Evolutionary conservation across 2,888 invertebrate species (phyloP).

Genomic region (Pseudeuparius sepicola): DNA sequence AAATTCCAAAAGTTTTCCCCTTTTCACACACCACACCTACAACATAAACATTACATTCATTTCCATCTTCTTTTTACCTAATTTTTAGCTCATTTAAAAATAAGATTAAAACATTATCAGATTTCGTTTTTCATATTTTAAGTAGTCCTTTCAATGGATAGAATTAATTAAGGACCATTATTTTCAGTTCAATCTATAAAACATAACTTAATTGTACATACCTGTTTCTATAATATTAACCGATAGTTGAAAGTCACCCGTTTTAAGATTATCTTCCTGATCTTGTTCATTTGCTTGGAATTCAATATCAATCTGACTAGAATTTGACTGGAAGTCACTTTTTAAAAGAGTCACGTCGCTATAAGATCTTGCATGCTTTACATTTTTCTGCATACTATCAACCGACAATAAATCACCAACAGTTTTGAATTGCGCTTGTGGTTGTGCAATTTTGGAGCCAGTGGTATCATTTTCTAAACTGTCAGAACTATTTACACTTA

Average conservation of each 20-base stretch:
- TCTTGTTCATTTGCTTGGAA: not conserved
- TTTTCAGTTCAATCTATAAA: no score
- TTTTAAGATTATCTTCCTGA: conserved; percentile 26
- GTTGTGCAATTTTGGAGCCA: no score
- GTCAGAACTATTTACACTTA: conserved; percentile 47
- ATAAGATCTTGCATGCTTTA: conserved; percentile 36
- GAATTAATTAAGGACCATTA: no score
- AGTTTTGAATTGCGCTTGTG: conserved; percentile 14
- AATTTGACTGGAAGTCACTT: no score
- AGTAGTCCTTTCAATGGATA: no score
- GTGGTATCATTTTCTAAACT: conserved; percentile 39
- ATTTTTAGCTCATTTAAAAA: no score
- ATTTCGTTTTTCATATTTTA: no score
- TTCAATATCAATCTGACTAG: conserved; percentile 15
- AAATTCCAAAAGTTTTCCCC: conserved; percentile 80
- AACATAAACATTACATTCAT: conserved; percentile 19
- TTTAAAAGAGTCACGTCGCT: conserved; percentile 34
- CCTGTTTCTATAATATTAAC: conserved; percentile 60
- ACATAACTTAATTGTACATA: no score
- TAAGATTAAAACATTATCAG: no score
- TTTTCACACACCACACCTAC: conserved; percentile 69
- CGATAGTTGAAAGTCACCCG: conserved; percentile 37
- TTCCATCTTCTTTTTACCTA: no score
- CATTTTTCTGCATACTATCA: conserved; percentile 27
- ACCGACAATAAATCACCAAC: conserved; percentile 23